phyloP scores from a whole-genome alignment of 2,797 vertebrate genomes.

The Masticophis lateralis region DNA sequence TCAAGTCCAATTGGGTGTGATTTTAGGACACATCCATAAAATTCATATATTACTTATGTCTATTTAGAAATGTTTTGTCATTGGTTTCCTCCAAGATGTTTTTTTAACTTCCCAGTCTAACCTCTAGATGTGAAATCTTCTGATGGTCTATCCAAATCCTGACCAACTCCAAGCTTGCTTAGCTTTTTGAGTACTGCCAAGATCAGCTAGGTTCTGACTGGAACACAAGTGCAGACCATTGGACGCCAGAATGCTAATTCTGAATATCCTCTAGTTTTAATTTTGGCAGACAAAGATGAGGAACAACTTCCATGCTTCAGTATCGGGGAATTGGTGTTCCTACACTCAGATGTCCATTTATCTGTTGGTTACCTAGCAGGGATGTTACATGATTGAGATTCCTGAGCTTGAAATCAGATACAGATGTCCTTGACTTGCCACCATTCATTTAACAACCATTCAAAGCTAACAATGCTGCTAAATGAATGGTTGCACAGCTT shows the following conservation, averaged over 20 bases:
- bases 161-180: background rate
- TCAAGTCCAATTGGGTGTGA: background rate
- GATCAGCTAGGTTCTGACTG: background rate
- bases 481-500: background rate
- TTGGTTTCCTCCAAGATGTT: background rate
- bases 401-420: background rate
- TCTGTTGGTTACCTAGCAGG: background rate
- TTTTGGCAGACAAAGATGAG: background rate
- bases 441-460: background rate
- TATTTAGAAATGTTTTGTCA: background rate
- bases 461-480: background rate
- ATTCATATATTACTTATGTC: background rate
- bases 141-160: background rate
- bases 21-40: background rate
- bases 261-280: background rate
- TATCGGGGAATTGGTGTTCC: background rate
- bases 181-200: background rate
- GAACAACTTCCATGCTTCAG: background rate
- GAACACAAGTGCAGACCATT: background rate
- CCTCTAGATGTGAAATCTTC: background rate
- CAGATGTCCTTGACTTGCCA: background rate
- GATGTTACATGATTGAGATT: background rate
- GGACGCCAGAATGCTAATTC: background rate
- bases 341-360: background rate
- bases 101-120: background rate